phyloP scores from a whole-genome alignment of 92 coral and sea anemone genomes.

The Porites evermanni region DNA sequence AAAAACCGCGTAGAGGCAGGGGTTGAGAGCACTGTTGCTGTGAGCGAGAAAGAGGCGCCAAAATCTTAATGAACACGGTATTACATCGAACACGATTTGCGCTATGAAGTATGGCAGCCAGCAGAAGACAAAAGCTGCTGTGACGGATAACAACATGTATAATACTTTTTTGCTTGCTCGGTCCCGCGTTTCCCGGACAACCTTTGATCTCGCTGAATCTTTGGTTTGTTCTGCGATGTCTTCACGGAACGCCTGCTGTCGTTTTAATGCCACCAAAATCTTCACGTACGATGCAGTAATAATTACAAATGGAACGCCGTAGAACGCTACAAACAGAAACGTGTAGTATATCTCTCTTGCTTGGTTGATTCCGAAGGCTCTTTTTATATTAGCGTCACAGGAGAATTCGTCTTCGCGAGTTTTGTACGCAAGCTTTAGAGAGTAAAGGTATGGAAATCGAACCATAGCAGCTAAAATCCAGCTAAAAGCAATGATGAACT shows the following conservation, averaged over 20 bases:
- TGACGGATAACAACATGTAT: constrained; percentile 43
- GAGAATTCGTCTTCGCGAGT: neutral
- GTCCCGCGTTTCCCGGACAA: constrained; percentile 11
- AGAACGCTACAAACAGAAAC: constrained; percentile 29
- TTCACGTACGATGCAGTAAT: constrained; percentile 31
- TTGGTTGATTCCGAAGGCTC: constrained; percentile 17
- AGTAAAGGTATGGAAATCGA: constrained; percentile 52
- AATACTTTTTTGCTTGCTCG: constrained; percentile 52
- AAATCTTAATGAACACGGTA: constrained; percentile 37
- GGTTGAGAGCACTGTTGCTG: constrained; percentile 65
- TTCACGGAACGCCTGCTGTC: neutral
- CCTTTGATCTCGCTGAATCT: neutral
- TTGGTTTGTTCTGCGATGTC: neutral
- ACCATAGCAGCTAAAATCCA: constrained; percentile 42
- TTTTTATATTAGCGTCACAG: constrained; percentile 30
- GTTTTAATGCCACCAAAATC: constrained; percentile 11
- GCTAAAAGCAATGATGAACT: constrained; percentile 15
- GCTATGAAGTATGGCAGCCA: constrained; percentile 67
- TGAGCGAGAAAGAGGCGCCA: constrained; percentile 65
- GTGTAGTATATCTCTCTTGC: constrained; percentile 45
- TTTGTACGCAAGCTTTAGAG: constrained; percentile 11
- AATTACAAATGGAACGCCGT: constrained; percentile 43
- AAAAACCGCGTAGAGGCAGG: constrained; percentile 48
- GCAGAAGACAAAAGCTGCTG: constrained; percentile 56
- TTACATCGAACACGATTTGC: constrained; percentile 14